These are phyloP conservation scores for Nothobranchius furzeri DNA, from an alignment of 2,113 vertebrate species.

Conservation along the genomic window DNA sequence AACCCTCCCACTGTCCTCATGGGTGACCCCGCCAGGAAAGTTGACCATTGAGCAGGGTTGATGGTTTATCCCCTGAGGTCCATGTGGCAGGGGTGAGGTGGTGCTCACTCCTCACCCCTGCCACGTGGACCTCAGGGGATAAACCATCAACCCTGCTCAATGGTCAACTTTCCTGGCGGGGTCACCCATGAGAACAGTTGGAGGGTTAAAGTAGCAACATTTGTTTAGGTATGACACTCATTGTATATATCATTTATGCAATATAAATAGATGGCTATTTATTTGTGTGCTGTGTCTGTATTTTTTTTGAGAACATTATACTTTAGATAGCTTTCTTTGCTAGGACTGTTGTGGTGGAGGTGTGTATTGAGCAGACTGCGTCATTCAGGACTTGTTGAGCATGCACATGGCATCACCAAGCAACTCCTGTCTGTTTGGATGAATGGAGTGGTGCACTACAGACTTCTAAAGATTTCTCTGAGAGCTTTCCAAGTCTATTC, in stretches of 20 bases:
- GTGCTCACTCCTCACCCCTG: too few species aligned
- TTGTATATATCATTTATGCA: background rate
- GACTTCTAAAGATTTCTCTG: slow-evolving; percentile 51
- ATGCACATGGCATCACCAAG: slow-evolving; percentile 49
- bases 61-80: too few species aligned
- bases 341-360: slow-evolving; percentile 12
- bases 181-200: too few species aligned
- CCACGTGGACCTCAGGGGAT: too few species aligned
- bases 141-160: too few species aligned
- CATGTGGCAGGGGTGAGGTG: too few species aligned
- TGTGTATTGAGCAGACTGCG: slow-evolving; percentile 17
- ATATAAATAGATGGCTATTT: slow-evolving; percentile 2
- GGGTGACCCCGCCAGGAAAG: too few species aligned
- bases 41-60: too few species aligned
- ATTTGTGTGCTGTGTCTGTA: background rate
- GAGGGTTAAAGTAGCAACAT: background rate
- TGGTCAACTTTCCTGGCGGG: too few species aligned
- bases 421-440: slow-evolving; percentile 43
- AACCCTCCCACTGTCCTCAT: too few species aligned
- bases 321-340: slow-evolving; percentile 36
- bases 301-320: slow-evolving; percentile 17
- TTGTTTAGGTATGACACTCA: background rate
- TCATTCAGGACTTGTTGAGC: slow-evolving; percentile 49
- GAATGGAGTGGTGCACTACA: slow-evolving; percentile 21
- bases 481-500: slow-evolving; percentile 35